Percentiles rank a stretch among this genome's conserved stretches.
Evolutionary conservation across 2,797 vertebrate genomes (phyloP).

Genomic region (Geotria australis): DNA sequence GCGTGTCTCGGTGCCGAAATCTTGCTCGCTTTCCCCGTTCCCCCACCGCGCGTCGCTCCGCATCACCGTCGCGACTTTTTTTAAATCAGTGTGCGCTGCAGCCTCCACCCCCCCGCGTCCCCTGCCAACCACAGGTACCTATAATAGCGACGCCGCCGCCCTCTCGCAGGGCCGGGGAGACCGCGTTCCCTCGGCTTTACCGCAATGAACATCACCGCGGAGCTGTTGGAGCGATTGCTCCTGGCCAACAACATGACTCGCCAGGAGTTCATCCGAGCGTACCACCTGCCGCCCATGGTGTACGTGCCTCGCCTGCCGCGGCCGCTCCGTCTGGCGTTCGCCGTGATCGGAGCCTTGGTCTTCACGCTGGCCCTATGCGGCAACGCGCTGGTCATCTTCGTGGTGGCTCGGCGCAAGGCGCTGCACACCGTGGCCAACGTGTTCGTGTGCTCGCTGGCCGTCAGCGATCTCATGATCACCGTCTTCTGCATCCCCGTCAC

Average conservation of each 20-base stretch:
- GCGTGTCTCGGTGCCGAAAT: no score
- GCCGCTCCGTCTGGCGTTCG: slow-evolving; percentile 19
- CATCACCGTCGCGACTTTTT: no score
- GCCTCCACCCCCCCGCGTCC: no score
- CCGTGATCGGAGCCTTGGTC: slow-evolving; percentile 22
- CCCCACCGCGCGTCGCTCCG: no score
- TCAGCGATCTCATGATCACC: slow-evolving; percentile 42
- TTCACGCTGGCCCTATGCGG: slow-evolving; percentile 28
- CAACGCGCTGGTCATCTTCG: slow-evolving; percentile 29
- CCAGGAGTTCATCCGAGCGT: slow-evolving; percentile 25
- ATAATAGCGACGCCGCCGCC: no score
- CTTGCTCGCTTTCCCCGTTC: no score
- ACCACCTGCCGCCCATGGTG: slow-evolving; percentile 32
- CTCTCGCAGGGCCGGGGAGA: no score
- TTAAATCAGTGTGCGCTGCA: no score
- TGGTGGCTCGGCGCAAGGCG: slow-evolving; percentile 18
- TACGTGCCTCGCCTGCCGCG: slow-evolving; percentile 28
- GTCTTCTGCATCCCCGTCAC: slow-evolving; percentile 43
- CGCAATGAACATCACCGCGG: slow-evolving; percentile 17
- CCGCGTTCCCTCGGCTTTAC: no score
- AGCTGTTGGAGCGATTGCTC: slow-evolving; percentile 24
- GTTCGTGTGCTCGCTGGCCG: slow-evolving; percentile 32
- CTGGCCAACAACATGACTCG: slow-evolving; percentile 26
- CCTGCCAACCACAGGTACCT: no score
- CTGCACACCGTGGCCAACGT: slow-evolving; percentile 25